Percentiles rank a stretch among this genome's conserved stretches.
Conservation (phyloP, 2,888 invertebrate genomes). For the Lacanobia oleracea region DNA sequence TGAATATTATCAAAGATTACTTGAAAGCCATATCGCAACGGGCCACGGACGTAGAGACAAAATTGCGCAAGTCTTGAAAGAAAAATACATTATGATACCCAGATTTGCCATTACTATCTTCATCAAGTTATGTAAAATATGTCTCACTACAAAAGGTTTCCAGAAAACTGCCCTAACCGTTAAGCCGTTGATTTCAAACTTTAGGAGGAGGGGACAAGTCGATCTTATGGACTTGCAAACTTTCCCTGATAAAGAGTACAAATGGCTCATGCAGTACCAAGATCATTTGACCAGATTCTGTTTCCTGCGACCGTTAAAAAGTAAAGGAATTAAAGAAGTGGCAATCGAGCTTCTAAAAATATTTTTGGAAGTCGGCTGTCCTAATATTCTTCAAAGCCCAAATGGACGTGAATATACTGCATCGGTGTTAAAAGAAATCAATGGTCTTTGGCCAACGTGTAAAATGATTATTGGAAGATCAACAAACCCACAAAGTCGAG, state of each 20-base stretch:
- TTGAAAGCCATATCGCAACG: constrained; percentile 58
- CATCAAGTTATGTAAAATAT: constrained; percentile 57
- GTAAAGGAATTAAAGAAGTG: constrained; percentile 67
- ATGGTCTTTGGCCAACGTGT: constrained; percentile 55
- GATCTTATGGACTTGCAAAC: constrained; percentile 65
- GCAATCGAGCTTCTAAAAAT: constrained; percentile 66
- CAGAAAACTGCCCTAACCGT: constrained; percentile 64
- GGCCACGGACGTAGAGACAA: constrained; percentile 67
- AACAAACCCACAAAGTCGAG: constrained; percentile 43
- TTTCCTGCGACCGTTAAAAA: constrained; percentile 65
- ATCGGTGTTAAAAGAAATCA: constrained; percentile 54
- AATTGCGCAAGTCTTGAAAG: constrained; percentile 60
- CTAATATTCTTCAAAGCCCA: constrained; percentile 49
- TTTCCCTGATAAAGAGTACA: constrained; percentile 68
- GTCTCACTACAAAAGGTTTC: constrained; percentile 54
- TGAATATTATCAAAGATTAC: constrained; percentile 58
- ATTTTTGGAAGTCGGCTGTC: constrained; percentile 58
- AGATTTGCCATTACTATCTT: constrained; percentile 57
- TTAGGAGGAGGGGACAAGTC: constrained; percentile 70
- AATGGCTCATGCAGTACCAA: constrained; percentile 72
- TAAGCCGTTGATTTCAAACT: constrained; percentile 68
- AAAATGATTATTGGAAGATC: constrained; percentile 55
- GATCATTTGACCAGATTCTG: constrained; percentile 72
- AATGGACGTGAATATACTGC: constrained; percentile 57
- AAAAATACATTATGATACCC: constrained; percentile 56